Evolutionary conservation across 2,888 invertebrate genomes (phyloP).

Genomic region (Notodonta dromedarius): DNA sequence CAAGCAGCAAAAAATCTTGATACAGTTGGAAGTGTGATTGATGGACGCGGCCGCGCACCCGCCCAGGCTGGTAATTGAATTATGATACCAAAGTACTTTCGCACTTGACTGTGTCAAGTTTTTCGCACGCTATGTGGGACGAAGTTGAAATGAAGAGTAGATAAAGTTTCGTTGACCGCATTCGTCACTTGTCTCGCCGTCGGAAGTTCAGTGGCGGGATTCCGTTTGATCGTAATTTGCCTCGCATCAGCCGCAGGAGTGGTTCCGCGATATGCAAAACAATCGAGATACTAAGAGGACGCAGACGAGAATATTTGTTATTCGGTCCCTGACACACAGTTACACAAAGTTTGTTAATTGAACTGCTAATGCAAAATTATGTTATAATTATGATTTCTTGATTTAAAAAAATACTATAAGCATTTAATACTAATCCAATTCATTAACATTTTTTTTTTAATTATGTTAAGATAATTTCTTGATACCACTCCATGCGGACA

Average conservation of each 20-base stretch:
- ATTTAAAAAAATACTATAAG: too few species aligned
- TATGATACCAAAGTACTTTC: conserved; percentile 66
- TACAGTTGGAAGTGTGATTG: conserved; percentile 82
- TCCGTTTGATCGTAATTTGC: conserved; percentile 78
- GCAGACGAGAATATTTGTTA: conserved; percentile 44
- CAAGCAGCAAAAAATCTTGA: conserved; percentile 70
- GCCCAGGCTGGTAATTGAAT: conserved; percentile 77
- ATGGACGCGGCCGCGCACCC: conserved; percentile 67
- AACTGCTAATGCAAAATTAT: too few species aligned
- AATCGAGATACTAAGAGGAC: conserved; percentile 72
- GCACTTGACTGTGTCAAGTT: conserved; percentile 38
- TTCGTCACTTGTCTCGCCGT: conserved; percentile 45
- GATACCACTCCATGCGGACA: too few species aligned
- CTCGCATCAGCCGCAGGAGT: conserved; percentile 62
- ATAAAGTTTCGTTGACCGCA: conserved; percentile 34
- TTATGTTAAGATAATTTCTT: too few species aligned
- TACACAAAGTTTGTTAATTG: too few species aligned
- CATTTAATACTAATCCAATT: too few species aligned
- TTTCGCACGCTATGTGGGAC: conserved; percentile 43
- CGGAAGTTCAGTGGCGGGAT: conserved; percentile 64
- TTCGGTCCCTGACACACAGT: conserved; percentile 42
- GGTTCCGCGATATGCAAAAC: conserved; percentile 78
- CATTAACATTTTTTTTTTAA: too few species aligned
- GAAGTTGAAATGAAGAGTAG: conserved; percentile 51
- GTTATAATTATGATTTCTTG: too few species aligned